Conservation (phyloP, 2,888 invertebrate species). For the Tillus elongatus region DNA sequence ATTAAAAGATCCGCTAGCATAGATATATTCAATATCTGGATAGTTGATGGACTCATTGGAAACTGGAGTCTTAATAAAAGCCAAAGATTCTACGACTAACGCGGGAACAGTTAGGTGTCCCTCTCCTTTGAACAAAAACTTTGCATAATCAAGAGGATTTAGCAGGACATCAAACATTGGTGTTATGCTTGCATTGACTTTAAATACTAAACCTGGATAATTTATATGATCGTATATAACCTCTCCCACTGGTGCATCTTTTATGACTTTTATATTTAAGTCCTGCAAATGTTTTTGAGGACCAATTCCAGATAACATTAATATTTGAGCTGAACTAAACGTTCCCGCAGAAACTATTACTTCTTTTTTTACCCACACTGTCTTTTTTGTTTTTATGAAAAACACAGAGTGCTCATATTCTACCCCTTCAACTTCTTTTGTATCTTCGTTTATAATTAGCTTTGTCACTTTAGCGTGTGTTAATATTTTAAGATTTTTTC, state of each 20-base stretch:
- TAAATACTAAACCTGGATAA: background rate
- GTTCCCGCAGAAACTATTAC: background rate
- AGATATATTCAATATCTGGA: slow-evolving; percentile 58
- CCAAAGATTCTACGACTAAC: slow-evolving; percentile 49
- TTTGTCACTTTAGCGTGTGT: slow-evolving; percentile 46
- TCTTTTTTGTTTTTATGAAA: background rate
- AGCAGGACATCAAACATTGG: background rate
- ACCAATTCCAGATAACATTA: slow-evolving; percentile 67
- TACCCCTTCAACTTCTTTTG: slow-evolving; percentile 36
- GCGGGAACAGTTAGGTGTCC: slow-evolving; percentile 47
- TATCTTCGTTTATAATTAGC: slow-evolving; percentile 42
- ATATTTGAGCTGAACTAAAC: background rate
- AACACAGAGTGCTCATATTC: too few relatives aligned
- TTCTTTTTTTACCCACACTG: background rate
- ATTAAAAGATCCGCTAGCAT: slow-evolving; percentile 23
- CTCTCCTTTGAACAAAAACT: slow-evolving; percentile 28
- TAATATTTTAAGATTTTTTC: slow-evolving; percentile 47
- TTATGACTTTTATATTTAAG: slow-evolving; percentile 9
- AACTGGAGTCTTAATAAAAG: slow-evolving; percentile 41
- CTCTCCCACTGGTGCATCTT: slow-evolving; percentile 12
- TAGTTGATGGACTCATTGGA: slow-evolving; percentile 34
- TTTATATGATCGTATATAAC: slow-evolving; percentile 11
- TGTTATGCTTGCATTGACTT: background rate
- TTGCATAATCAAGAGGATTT: background rate
- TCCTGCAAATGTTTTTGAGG: slow-evolving; percentile 49